phyloP scores from a whole-genome alignment of 2,113 vertebrate genomes.

The Chrysemys picta region DNA sequence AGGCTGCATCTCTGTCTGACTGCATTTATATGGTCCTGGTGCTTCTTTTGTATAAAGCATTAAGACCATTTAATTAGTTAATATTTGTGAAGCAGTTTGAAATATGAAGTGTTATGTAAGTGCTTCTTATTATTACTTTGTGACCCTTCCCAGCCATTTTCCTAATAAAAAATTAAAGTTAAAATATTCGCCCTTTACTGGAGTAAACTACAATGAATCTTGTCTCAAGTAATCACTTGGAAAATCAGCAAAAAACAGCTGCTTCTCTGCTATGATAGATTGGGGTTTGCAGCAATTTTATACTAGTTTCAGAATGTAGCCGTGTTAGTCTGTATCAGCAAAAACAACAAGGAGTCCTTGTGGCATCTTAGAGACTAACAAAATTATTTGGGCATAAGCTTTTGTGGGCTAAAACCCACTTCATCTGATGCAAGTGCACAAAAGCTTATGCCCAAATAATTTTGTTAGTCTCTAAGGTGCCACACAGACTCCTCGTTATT shows the following conservation, averaged over 20 bases:
- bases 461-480: too few species aligned
- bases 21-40: conserved; percentile 65
- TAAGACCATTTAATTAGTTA: conserved; percentile 69
- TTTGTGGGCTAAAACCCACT: too few species aligned
- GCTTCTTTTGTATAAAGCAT: conserved; percentile 56
- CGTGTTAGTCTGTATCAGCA: too few species aligned
- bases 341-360: too few species aligned
- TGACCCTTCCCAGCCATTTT: conserved; percentile 47
- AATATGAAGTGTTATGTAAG: conserved; percentile 52
- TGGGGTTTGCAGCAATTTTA: not conserved
- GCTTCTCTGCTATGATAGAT: conserved; percentile 2
- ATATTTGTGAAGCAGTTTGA: conserved; percentile 52
- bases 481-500: not conserved
- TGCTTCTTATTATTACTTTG: conserved; percentile 58
- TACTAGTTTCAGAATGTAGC: not conserved
- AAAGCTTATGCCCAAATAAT: too few species aligned
- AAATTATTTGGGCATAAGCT: too few species aligned
- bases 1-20: conserved; percentile 45
- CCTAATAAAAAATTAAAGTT: conserved; percentile 40
- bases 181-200: conserved; percentile 50
- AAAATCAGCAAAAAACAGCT: not conserved
- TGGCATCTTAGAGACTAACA: too few species aligned
- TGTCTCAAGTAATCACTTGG: conserved; percentile 22
- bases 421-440: too few species aligned
- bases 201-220: conserved; percentile 37